Base-by-base conservation (phyloP, 2,888 invertebrate species). In the Drosophila anomelani region DNA sequence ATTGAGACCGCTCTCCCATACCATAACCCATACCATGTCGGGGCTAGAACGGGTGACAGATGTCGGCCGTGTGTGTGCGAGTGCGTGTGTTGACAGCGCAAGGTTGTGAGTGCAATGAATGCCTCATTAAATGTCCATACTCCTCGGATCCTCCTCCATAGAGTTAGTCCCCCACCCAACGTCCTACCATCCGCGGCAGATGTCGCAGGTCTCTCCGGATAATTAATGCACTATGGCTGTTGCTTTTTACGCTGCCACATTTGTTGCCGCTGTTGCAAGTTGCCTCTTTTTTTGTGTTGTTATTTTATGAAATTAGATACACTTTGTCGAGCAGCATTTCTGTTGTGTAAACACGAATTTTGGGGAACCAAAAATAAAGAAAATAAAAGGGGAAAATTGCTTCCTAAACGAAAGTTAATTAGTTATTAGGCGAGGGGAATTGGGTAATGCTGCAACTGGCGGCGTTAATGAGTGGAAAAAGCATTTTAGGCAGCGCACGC, bases 51-150 rank as follows among this genome's bases (percentile, higher is more conserved):
- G 82, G 86, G 82, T 86, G 86, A 86, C 85, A 85, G 85, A 85
- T 85, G 85, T 83, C 81, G 79, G 55, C 61, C 69, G 67, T 61
- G 70, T 70, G 47, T 53, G 39, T 53, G 47, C 44, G 44, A 63
- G 23, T 64, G 44, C 41, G 49, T 60, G 73, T 78, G 77, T 85
- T 85, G 85, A 80, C 85, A 83, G 75, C 82, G 74, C 83, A 86
- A 82, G 81, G 87, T 84, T 79, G 82, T 69, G 72, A 79, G 80
- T 81, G 80, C 77, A 84, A 78, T 83, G 85, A 85, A 89, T 88
- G 89, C 88, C 88, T 89, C 88, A 91, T 90, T 90, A 89, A 89
- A 84, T 81, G 81, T 80, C 79, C 75, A 78, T 64, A 56, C 49
- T 36, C 41, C 68, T 47, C 47, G 29, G 41, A 39, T 41, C 39